Evolutionary conservation across 2,888 invertebrate species (phyloP).

Genomic region (Tachina grossa): DNA sequence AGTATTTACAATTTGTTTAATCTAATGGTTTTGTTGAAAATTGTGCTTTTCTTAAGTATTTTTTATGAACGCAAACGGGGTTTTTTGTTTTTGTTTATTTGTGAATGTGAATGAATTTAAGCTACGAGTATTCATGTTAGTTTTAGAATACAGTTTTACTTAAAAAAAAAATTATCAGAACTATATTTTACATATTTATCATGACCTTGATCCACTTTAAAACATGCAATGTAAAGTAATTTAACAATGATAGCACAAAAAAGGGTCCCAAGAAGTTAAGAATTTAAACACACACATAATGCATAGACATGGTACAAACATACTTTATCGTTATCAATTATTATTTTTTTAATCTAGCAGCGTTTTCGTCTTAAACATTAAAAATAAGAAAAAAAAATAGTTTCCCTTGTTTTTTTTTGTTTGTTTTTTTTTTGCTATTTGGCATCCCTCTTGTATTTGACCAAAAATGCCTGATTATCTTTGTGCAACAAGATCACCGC

Average conservation of each 20-base stretch:
- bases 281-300: background rate
- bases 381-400: too few species aligned
- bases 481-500: too few species aligned
- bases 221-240: conserved; percentile 6
- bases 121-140: conserved; percentile 3
- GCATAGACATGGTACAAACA: too few species aligned
- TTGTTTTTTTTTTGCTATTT: too few species aligned
- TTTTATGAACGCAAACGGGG: background rate
- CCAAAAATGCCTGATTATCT: too few species aligned
- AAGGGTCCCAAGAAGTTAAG: background rate
- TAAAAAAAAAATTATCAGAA: conserved; percentile 9
- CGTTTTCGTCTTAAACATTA: background rate
- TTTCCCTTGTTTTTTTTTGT: too few species aligned
- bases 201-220: conserved; percentile 38
- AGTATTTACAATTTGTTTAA: conserved; percentile 10
- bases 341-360: background rate
- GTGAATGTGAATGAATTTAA: background rate
- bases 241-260: background rate
- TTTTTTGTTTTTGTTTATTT: background rate
- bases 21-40: background rate
- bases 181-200: background rate
- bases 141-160: background rate
- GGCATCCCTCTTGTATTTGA: too few species aligned
- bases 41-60: background rate
- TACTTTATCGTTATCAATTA: background rate